phyloP scores from a whole-genome alignment of 2,888 invertebrate species.

The Rhopalosiphum nymphaeae region DNA sequence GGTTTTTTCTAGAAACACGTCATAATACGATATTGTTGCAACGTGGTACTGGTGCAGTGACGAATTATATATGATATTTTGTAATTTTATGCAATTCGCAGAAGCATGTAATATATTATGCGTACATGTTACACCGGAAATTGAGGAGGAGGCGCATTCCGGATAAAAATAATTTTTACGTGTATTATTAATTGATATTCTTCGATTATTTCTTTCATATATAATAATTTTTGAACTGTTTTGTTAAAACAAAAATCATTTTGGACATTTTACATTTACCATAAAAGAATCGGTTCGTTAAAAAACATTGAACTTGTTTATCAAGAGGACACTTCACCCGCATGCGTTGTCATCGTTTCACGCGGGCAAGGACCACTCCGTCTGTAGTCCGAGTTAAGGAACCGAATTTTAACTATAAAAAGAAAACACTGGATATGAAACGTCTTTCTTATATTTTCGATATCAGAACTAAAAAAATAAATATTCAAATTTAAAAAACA shows the following conservation, averaged over 20 bases:
- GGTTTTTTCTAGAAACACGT: neutral
- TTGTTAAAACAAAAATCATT: too few relatives aligned
- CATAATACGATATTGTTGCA: neutral
- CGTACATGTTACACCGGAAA: neutral
- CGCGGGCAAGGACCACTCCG: too few relatives aligned
- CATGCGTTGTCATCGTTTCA: too few relatives aligned
- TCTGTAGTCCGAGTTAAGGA: too few relatives aligned
- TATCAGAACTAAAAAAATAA: too few relatives aligned
- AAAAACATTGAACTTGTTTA: neutral
- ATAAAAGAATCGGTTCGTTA: neutral
- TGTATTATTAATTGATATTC: neutral
- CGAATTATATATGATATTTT: neutral
- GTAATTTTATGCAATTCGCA: too few relatives aligned
- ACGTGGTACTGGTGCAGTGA: neutral
- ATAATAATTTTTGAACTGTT: too few relatives aligned
- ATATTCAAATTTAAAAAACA: too few relatives aligned
- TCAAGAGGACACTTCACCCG: neutral
- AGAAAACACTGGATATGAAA: too few relatives aligned
- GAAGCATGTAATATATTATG: too few relatives aligned
- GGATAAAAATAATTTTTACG: neutral
- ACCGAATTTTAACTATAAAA: too few relatives aligned
- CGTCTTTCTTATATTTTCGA: too few relatives aligned
- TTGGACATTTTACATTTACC: neutral
- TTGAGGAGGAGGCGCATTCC: neutral
- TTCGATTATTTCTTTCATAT: neutral